Evolutionary conservation across 2,113 vertebrate species (phyloP), one percentile per base, ranked within the genome.

Genomic region (Chiloscyllium plagiosum): DNA sequence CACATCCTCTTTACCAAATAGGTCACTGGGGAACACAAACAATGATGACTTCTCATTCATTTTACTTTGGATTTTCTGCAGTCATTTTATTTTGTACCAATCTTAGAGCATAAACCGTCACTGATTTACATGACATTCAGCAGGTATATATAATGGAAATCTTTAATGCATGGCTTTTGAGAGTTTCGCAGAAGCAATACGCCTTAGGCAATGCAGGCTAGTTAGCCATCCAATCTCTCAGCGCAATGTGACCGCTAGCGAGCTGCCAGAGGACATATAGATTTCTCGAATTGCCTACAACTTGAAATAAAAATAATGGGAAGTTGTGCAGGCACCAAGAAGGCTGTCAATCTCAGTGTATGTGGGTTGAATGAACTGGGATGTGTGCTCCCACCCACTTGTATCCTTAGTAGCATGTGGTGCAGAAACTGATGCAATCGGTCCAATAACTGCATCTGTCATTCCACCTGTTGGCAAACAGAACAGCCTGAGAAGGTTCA

Each of bases 151-250:
- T 33, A 37, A 93, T 93, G n/a, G 89, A 93, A 93, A 22, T 93
- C 19, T 68, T 65, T 65, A 66, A 33, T 22, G 89, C 61, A 93
- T 68, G 61, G 89, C 61, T 66, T 93, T 65, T 93, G 66, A 2
- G 20, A 0, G 33, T 17, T 66, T 33, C 22, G 89, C 15, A 93
- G 15, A n/a, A n/a, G 17, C 89, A 37, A 66, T 65, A 66, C 66
- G 89, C 89, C 89, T 93, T n/a, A 93, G 89, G 89, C 89, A 33
- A 93, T 66, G 20, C 22, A 37, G 52, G 65, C 66, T 93, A 17
- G 89, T 92, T n/a, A 92, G 29, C 17, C 19, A 1, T 7, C 19
- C 29, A 29, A 2, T 66, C 61, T 66, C 13, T 2, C 4, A 92
- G 89, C 66, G 33, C 61, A 92, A 65, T 19, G 29, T 2, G 15